phyloP scores from a whole-genome alignment of 2,888 invertebrate genomes.

The Calameuta idolon region DNA sequence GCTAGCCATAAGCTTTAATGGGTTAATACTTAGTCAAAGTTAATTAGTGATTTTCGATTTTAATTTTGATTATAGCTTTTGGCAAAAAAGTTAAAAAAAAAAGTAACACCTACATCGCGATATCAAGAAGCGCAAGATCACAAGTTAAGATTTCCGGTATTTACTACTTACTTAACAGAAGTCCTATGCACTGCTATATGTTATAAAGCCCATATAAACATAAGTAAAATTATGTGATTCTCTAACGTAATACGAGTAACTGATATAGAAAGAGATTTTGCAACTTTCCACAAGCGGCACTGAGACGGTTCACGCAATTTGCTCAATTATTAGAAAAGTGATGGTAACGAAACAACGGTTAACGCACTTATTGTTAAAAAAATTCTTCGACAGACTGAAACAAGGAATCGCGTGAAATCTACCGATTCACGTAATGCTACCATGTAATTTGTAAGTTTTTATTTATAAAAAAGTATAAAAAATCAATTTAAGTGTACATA shows the following conservation, averaged over 20 bases:
- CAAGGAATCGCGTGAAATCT: neutral
- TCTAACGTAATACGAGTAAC: neutral
- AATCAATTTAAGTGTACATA: conserved; percentile 3
- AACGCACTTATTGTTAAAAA: neutral
- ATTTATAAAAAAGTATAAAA: conserved; percentile 11
- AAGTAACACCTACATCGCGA: neutral
- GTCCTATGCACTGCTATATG: no score
- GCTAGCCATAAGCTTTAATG: no score
- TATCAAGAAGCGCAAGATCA: neutral
- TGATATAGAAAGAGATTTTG: neutral
- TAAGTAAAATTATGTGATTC: neutral
- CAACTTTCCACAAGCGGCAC: neutral
- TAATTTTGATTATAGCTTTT: neutral
- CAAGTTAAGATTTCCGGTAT: neutral
- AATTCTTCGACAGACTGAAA: neutral
- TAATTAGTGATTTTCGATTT: neutral
- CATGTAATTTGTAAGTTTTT: neutral
- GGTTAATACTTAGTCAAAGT: neutral
- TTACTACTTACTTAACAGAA: neutral
- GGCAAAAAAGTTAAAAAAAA: neutral
- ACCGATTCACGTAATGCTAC: neutral
- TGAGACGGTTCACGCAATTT: neutral
- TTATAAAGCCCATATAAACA: neutral
- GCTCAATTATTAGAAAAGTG: neutral
- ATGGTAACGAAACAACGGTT: neutral